These are phyloP conservation scores for Leguminivora glycinivorella DNA, from an alignment of 1,140 invertebrate species.

Conservation along the genomic window DNA sequence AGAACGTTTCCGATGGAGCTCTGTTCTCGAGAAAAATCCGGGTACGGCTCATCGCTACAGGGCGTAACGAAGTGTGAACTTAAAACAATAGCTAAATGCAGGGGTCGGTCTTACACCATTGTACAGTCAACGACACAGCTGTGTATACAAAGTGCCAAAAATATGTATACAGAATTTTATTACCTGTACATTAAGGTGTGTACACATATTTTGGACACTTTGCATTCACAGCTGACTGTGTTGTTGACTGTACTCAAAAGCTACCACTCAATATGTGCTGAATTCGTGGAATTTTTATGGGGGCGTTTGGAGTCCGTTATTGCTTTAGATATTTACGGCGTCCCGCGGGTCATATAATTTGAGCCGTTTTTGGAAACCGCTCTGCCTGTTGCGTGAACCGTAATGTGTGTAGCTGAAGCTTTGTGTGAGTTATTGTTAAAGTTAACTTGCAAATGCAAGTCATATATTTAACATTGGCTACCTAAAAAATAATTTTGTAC, in stretches of 20 bases:
- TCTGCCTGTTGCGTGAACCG: conserved; percentile 23
- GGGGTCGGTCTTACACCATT: conserved; percentile 56
- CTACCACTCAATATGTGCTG: conserved; percentile 73
- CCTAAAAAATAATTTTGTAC: no score
- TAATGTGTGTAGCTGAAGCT: not conserved
- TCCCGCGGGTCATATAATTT: conserved; percentile 58
- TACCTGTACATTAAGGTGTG: no score
- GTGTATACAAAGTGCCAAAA: no score
- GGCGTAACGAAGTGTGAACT: conserved; percentile 74
- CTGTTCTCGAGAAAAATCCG: no score
- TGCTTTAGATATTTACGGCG: conserved; percentile 61
- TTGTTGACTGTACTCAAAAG: conserved; percentile 65
- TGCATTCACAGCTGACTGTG: no score
- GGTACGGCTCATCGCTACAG: no score
- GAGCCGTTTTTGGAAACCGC: conserved; percentile 51
- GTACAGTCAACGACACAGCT: no score
- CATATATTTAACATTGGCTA: conserved; percentile 17
- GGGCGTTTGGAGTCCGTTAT: conserved; percentile 58
- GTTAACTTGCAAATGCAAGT: not conserved
- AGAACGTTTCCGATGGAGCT: no score
- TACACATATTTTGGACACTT: no score
- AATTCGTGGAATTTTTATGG: conserved; percentile 72
- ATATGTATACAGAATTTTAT: no score
- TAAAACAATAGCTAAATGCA: conserved; percentile 77
- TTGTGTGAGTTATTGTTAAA: conserved; percentile 5